Evolutionary conservation across 1,140 invertebrate species (phyloP).

Genomic region (Battus philenor): DNA sequence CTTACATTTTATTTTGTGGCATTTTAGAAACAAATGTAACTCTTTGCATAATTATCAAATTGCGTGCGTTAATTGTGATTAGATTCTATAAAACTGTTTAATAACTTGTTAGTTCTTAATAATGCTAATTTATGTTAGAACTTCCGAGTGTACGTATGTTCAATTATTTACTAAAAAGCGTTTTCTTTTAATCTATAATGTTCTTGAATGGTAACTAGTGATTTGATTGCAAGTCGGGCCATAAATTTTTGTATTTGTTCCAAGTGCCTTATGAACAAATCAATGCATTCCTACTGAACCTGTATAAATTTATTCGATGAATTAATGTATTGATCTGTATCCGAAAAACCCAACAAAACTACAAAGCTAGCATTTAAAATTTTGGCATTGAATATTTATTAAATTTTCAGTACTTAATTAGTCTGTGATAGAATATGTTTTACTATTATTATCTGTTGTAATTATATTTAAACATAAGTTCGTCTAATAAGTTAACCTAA

Average conservation of each 20-base stretch:
- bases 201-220: slow-evolving; percentile 28
- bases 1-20: slow-evolving; percentile 23
- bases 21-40: slow-evolving; percentile 20
- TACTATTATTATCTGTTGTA: slow-evolving; percentile 18
- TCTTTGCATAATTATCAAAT: slow-evolving; percentile 21
- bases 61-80: slow-evolving; percentile 52
- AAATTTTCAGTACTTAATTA: slow-evolving; percentile 48
- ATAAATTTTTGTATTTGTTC: slow-evolving; percentile 67
- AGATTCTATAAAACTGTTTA: slow-evolving; percentile 51
- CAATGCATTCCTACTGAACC: slow-evolving; percentile 60
- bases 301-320: no score
- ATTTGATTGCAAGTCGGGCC: slow-evolving; percentile 24
- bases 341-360: not conserved
- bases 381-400: slow-evolving; percentile 21
- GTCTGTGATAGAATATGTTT: slow-evolving; percentile 50
- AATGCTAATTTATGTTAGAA: slow-evolving; percentile 22
- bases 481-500: slow-evolving; percentile 15
- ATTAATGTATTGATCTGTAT: no score
- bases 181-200: slow-evolving; percentile 20
- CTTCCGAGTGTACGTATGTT: slow-evolving; percentile 18
- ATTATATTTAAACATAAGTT: slow-evolving; percentile 17
- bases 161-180: slow-evolving; percentile 16
- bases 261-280: slow-evolving; percentile 74
- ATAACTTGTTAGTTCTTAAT: slow-evolving; percentile 54
- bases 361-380: slow-evolving; percentile 13